Conservation (phyloP, 1,140 invertebrate genomes). For the Arctopsyche grandis region DNA sequence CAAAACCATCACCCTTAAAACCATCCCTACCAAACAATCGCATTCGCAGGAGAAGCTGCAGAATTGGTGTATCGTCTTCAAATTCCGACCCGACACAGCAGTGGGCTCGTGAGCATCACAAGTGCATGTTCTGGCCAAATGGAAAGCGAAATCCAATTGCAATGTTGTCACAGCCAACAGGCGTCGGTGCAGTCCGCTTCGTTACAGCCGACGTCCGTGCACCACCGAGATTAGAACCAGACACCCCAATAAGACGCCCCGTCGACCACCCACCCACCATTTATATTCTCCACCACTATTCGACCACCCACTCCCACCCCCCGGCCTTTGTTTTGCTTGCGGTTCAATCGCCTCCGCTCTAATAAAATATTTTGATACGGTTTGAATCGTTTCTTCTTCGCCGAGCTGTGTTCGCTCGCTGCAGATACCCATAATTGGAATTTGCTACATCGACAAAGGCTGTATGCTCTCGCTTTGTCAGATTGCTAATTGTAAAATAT, state of each 20-base stretch:
- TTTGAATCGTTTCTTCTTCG: slow-evolving; percentile 44
- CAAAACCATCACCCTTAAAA: too few relatives aligned
- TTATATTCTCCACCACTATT: background rate
- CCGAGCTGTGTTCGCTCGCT: slow-evolving; percentile 33
- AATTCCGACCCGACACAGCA: too few relatives aligned
- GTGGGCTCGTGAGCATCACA: background rate
- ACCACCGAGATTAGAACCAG: slow-evolving; percentile 48
- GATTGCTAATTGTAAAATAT: background rate
- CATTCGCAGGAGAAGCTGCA: too few relatives aligned
- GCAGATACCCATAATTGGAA: slow-evolving; percentile 12
- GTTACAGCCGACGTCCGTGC: slow-evolving; percentile 37
- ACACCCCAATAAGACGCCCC: slow-evolving; percentile 29
- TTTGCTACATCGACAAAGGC: slow-evolving; percentile 34
- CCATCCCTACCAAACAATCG: too few relatives aligned
- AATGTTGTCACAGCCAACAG: slow-evolving; percentile 51
- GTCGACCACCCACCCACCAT: background rate
- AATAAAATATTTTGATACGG: slow-evolving; percentile 22
- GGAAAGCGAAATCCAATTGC: slow-evolving; percentile 53
- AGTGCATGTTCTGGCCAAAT: slow-evolving; percentile 18
- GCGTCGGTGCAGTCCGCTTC: slow-evolving; percentile 23
- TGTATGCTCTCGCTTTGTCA: background rate
- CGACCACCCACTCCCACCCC: too few relatives aligned
- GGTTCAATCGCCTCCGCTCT: background rate
- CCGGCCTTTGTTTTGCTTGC: background rate
- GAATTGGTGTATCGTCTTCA: too few relatives aligned